Conservation (phyloP, 2,888 invertebrate genomes). For the Dynastes tityus region DNA sequence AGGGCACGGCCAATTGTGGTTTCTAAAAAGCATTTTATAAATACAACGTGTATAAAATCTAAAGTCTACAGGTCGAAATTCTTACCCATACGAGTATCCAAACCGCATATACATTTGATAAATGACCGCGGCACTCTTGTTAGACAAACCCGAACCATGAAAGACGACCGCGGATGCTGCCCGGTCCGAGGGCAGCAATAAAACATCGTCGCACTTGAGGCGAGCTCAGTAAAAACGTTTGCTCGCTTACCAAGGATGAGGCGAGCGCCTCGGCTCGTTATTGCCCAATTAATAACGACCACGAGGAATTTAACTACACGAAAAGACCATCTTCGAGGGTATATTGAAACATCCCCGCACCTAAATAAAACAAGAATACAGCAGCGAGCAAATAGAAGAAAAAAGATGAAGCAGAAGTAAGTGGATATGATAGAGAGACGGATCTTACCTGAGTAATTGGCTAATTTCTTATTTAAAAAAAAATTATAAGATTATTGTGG, state of each 20-base stretch:
- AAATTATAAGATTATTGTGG: too few species aligned
- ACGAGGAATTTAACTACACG: conserved; percentile 68
- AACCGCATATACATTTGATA: conserved; percentile 56
- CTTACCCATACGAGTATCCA: too few species aligned
- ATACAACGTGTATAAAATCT: neutral
- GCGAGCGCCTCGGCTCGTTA: conserved; percentile 63
- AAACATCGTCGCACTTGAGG: conserved; percentile 56
- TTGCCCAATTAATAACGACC: conserved; percentile 70
- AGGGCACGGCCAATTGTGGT: too few species aligned
- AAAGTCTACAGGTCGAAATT: conserved; percentile 15
- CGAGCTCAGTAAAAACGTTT: too few species aligned
- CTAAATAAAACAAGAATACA: conserved; percentile 53
- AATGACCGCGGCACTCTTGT: conserved; percentile 63
- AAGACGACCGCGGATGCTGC: conserved; percentile 59
- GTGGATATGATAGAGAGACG: neutral
- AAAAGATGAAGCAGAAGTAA: conserved; percentile 65
- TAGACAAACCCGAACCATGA: conserved; percentile 64
- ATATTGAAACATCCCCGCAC: conserved; percentile 69
- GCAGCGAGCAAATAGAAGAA: conserved; percentile 60
- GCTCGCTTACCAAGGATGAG: neutral
- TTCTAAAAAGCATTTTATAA: too few species aligned
- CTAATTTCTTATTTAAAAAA: neutral
- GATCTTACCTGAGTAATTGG: too few species aligned
- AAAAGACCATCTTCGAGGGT: conserved; percentile 68
- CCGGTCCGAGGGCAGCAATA: conserved; percentile 60